A percentile compares a stretch with the other conserved stretches of the same genome.
phyloP scores from a whole-genome alignment of 2,113 vertebrate genomes.

The Syrmaticus mikado region DNA sequence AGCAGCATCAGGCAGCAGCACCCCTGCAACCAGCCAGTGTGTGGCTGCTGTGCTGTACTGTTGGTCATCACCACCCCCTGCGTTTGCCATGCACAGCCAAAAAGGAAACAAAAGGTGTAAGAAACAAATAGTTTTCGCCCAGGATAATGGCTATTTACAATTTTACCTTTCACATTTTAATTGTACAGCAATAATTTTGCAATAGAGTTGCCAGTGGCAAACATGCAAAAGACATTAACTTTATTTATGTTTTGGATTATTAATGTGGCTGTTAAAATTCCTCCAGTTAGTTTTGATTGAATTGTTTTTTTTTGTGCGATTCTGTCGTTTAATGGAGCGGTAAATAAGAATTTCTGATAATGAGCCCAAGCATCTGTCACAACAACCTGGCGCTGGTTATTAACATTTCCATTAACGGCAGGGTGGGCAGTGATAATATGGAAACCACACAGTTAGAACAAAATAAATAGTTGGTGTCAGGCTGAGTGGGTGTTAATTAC shows the following conservation, averaged over 20 bases:
- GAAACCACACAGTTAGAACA: conserved; percentile 82
- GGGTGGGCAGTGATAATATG: conserved; percentile 80
- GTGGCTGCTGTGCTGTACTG: not conserved
- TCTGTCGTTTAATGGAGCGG: conserved; percentile 90
- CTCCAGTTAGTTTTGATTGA: conserved; percentile 86
- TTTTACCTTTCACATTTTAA: conserved; percentile 72
- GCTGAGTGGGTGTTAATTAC: conserved; percentile 83
- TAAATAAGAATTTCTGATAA: conserved; percentile 92
- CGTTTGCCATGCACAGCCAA: rapidly evolving
- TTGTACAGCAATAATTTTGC: conserved; percentile 71
- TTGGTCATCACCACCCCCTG: not conserved
- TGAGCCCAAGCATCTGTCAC: conserved; percentile 87
- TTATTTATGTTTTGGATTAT: conserved; percentile 85
- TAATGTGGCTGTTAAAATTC: conserved; percentile 83
- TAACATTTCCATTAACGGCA: conserved; percentile 87
- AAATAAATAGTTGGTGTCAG: conserved; percentile 85
- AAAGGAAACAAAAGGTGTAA: not conserved
- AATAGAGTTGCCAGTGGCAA: conserved; percentile 72
- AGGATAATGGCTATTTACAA: conserved; percentile 33
- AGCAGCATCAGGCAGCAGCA: not conserved
- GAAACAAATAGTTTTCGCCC: not conserved
- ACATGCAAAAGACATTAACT: conserved; percentile 79
- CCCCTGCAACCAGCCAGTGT: not conserved
- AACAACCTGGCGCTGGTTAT: conserved; percentile 86
- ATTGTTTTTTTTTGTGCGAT: conserved; percentile 80